A percentile compares a stretch with the other conserved stretches of the same genome.
These are phyloP conservation scores for Diachasma alloeum DNA, from an alignment of 1,140 invertebrate genomes.

Conservation along the genomic window DNA sequence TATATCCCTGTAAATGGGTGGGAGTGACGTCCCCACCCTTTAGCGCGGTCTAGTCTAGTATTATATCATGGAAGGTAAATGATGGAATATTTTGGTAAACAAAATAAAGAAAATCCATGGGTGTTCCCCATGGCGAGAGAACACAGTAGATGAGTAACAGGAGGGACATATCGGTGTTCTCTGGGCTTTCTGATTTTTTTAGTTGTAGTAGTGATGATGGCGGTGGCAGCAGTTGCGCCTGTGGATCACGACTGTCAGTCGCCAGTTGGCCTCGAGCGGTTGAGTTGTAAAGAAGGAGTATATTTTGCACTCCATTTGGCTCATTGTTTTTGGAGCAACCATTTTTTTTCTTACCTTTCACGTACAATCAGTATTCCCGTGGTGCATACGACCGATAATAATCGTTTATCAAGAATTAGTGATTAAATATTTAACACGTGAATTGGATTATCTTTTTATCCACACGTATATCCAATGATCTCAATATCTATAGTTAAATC, in stretches of 20 bases:
- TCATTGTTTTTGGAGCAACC: background rate
- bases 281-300: background rate
- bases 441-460: background rate
- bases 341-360: background rate
- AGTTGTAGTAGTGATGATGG: background rate
- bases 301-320: background rate
- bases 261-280: conserved; percentile 50
- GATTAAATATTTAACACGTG: background rate
- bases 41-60: too few relatives aligned
- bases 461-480: background rate
- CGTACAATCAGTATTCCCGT: background rate
- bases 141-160: background rate
- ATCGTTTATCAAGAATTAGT: background rate
- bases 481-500: background rate
- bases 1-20: too few relatives aligned
- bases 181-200: background rate
- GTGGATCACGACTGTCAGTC: conserved; percentile 43
- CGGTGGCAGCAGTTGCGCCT: conserved; percentile 24
- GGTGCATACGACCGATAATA: background rate
- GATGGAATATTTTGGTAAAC: background rate
- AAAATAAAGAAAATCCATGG: background rate
- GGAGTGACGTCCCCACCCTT: too few relatives aligned
- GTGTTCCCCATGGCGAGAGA: background rate
- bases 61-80: too few relatives aligned
- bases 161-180: background rate